Evolutionary conservation across 2,797 vertebrate species (phyloP), one percentile per base, ranked within the genome.

Genomic region (Micropoecilia bifurca): DNA sequence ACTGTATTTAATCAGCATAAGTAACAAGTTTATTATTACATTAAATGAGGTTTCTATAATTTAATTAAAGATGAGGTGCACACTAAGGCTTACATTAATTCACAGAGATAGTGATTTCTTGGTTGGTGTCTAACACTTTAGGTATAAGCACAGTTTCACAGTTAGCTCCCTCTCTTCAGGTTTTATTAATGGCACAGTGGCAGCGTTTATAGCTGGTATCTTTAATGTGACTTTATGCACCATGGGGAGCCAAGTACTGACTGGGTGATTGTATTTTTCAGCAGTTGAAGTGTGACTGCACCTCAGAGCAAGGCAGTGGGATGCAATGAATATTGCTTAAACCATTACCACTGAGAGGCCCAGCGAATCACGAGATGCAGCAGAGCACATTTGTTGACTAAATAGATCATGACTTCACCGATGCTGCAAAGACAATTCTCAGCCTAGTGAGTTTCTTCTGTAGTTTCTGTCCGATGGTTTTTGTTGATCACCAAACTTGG

Each of bases 211-310:
- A 57, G 50, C 39, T 71, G 28, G 46, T 73, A 48, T 85, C 39
- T 16, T 39, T 68, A 39, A 82, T 82, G 43, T 33, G 73, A 66
- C 77, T 81, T 74, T 68, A 20, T 79, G 59, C 50, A 39, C 45
- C 45, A 25, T 8, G 81, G 61, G 72, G 36, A 41, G 13, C 55
- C 55, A 53, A 74, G 81, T 59, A 74, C 82, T 1, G 20, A 69
- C 82, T 74, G 47, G 73, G 50, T 81, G 74, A 63, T 66, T 76
- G 36, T 79, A 13, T 75, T 86, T 83, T 75, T 85, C 12, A 41
- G 57, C 63, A 69, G 33, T 68, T 69, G 12, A 53, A 74, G 36
- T 76, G 45, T 74, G 75, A 77, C 69, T 74, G 43, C 25, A 16
- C 55, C 59, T 75, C 68, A 81, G 83, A 79, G 74, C 48, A 13